These are phyloP conservation scores for Leptinotarsa juncta DNA, from an alignment of 2,888 invertebrate species.

Conservation along the genomic window DNA sequence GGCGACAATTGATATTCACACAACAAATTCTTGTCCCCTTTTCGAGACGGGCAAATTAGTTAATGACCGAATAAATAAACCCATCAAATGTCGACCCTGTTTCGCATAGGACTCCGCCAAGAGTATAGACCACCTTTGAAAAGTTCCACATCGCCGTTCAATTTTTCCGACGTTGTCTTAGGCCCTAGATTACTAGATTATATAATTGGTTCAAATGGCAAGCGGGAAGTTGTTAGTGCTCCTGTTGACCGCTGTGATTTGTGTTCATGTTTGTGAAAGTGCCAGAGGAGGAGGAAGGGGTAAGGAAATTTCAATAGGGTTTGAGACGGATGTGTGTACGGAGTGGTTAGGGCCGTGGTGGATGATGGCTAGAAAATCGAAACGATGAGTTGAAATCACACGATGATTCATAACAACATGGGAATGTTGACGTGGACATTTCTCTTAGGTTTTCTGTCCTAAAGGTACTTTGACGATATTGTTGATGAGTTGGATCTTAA, in stretches of 20 bases:
- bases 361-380: background rate
- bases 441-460: too few species aligned
- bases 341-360: background rate
- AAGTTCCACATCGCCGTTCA: constrained; percentile 9
- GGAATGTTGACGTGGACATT: too few species aligned
- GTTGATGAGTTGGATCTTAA: too few species aligned
- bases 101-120: constrained; percentile 37
- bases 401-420: too few species aligned
- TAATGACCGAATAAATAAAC: constrained; percentile 45
- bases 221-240: constrained; percentile 41
- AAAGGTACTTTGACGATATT: too few species aligned
- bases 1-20: constrained; percentile 16
- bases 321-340: background rate
- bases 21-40: constrained; percentile 35
- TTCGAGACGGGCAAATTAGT: constrained; percentile 39
- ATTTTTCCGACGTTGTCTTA: constrained; percentile 22
- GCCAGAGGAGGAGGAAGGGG: constrained; percentile 53
- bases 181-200: constrained; percentile 20
- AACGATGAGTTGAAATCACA: too few species aligned
- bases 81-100: constrained; percentile 47
- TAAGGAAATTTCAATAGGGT: constrained; percentile 26
- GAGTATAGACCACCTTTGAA: constrained; percentile 28
- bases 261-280: constrained; percentile 36
- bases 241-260: constrained; percentile 36
- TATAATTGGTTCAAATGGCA: constrained; percentile 42